Evolutionary conservation across 2,797 vertebrate species (phyloP), one percentile per base, ranked within the genome.

Genomic region (Dendrocincla fuliginosa): DNA sequence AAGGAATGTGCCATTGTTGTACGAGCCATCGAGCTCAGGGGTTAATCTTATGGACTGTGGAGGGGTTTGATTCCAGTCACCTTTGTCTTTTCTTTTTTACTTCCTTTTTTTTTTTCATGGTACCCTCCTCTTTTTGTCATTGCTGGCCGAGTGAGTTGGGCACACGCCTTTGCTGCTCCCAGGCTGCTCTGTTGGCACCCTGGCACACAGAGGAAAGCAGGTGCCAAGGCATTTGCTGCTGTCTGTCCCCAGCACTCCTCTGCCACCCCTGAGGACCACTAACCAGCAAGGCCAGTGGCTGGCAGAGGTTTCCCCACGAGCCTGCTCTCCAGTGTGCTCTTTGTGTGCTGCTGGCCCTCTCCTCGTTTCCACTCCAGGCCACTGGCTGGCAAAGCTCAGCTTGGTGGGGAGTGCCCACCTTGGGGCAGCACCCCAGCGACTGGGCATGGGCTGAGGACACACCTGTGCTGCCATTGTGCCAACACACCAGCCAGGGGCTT

Each of bases 321-420:
- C 60, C 46, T 7, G 24, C 37, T 49, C 79, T 69, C 61, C 87
- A 28, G 35, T 67, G 68, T 65, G 39, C 82, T 57, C 85, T 42
- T 23, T n/a, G 12, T 24, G 32, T 55, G 39, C 59, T 8, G 19
- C 80, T 46, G 46, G 32, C 50, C 39, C 75, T 64, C 65, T 73
- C 13, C 55, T 53, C 30, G 1, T 49, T 23, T 50, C 55, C 23
- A 7, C 67, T n/a, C 24, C 0, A 2, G 71, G 49, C 30, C 33
- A 39, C 39, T 47, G 67, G 52, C 28, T 50, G 18, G 65, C 46
- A 19, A 10, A 42, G 61, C 41, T 64, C 1, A 1, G 56, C 2
- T 25, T 32, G 80, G 61, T 39, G 60, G 50, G 7, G 19, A 64
- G 78, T 1, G 2, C 47, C 63, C 78, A 70, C 30, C 84, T 35